Conservation (phyloP, 2,888 invertebrate species). For the Linnaemya tessellans region DNA sequence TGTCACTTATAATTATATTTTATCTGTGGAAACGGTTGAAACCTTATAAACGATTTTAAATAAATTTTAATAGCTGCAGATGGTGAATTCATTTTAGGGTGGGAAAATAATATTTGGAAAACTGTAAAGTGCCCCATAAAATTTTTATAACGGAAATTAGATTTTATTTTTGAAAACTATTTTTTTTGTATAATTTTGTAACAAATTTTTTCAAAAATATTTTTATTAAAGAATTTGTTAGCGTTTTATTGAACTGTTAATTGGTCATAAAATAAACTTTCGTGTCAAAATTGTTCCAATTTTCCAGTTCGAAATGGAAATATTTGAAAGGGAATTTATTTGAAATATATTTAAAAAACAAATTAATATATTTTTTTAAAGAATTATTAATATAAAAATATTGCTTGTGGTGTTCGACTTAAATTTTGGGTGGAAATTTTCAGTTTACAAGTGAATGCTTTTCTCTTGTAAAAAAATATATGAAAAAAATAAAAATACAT, state of each 20-base stretch:
- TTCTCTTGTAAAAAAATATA: no score
- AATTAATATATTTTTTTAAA: no score
- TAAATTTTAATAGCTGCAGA: not conserved
- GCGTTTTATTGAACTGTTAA: not conserved
- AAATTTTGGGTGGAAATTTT: no score
- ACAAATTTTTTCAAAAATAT: not conserved
- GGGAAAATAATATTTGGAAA: not conserved
- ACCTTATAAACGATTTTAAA: constrained; percentile 30
- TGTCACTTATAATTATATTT: constrained; percentile 50
- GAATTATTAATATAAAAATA: no score
- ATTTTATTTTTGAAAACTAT: not conserved
- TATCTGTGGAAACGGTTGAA: not conserved
- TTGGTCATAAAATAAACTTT: not conserved
- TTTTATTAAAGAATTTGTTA: not conserved
- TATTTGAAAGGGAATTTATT: not conserved
- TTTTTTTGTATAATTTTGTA: not conserved
- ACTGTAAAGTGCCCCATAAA: not conserved
- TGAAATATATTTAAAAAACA: no score
- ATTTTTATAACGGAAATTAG: not conserved
- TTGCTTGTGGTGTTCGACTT: no score
- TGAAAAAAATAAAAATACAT: no score
- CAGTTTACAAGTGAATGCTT: no score
- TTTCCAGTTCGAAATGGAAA: not conserved
- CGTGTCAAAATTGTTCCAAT: not conserved
- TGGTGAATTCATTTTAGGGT: not conserved